phyloP scores from a whole-genome alignment of 1,140 invertebrate genomes.

The Cyrtorhinus lividipennis region DNA sequence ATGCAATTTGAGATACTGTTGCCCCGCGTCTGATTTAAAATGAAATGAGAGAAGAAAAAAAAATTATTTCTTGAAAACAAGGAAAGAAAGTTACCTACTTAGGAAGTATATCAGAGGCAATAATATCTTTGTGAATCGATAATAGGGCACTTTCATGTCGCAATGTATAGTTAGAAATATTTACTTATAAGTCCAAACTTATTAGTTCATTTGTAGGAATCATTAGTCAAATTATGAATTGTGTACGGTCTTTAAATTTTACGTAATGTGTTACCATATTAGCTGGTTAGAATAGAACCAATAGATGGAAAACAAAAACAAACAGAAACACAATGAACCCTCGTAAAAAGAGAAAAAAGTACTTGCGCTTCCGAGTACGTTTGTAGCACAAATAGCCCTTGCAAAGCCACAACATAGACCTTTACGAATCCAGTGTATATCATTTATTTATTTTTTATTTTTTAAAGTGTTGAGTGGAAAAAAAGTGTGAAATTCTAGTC shows the following conservation, averaged over 20 bases:
- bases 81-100: conserved; percentile 19
- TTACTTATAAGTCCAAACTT: conserved; percentile 19
- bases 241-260: conserved; percentile 22
- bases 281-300: conserved; percentile 20
- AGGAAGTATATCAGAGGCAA: conserved; percentile 17
- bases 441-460: too few relatives aligned
- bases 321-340: conserved; percentile 8
- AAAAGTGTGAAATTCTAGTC: conserved; percentile 7
- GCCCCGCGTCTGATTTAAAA: conserved; percentile 3
- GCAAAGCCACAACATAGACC: conserved; percentile 17
- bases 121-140: conserved; percentile 20
- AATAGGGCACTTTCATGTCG: conserved; percentile 19
- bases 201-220: conserved; percentile 19
- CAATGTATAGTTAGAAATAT: conserved; percentile 20
- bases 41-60: too few relatives aligned
- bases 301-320: too few relatives aligned
- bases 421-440: conserved; percentile 14
- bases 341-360: conserved; percentile 13
- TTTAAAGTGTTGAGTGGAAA: conserved; percentile 11
- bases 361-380: conserved; percentile 24
- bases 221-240: conserved; percentile 18
- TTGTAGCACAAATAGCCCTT: conserved; percentile 21
- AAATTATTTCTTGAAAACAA: conserved; percentile 12
- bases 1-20: not conserved
- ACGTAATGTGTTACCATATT: conserved; percentile 20